Percentiles rank a stretch among this genome's conserved stretches.
Conservation (phyloP, 2,888 invertebrate species). For the Drosophila sordidula region DNA sequence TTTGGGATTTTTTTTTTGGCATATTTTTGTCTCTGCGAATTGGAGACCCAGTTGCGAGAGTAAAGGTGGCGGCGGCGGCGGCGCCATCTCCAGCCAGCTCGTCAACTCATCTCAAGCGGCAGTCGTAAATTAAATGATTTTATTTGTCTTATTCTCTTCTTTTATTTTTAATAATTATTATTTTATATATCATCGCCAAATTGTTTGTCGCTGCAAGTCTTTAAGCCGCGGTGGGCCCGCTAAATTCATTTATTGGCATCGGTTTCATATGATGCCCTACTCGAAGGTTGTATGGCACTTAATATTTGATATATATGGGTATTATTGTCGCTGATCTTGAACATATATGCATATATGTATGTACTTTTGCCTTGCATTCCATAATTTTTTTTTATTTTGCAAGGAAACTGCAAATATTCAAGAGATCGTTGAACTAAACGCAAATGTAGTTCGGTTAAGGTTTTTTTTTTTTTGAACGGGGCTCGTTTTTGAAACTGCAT, state of each 20-base stretch:
- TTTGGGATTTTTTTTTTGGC: conserved; percentile 12
- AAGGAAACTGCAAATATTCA: conserved; percentile 30
- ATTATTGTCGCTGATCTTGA: conserved; percentile 54
- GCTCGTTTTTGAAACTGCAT: conserved; percentile 16
- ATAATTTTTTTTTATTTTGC: conserved; percentile 16
- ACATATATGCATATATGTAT: neutral
- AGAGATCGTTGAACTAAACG: conserved; percentile 52
- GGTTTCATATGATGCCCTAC: conserved; percentile 49
- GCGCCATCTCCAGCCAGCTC: conserved; percentile 39
- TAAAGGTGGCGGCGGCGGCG: conserved; percentile 20
- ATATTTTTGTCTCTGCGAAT: conserved; percentile 4
- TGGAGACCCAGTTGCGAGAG: conserved; percentile 49
- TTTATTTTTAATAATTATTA: conserved; percentile 33
- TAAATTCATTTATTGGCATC: conserved; percentile 35
- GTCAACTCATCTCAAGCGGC: conserved; percentile 48
- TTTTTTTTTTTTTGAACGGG: neutral
- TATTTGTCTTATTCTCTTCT: conserved; percentile 54
- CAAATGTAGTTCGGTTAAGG: conserved; percentile 12
- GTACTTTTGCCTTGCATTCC: conserved; percentile 40
- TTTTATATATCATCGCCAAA: conserved; percentile 35
- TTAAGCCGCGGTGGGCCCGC: conserved; percentile 56
- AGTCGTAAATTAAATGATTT: conserved; percentile 75
- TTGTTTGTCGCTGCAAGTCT: conserved; percentile 62
- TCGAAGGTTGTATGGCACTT: conserved; percentile 61
- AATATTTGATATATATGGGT: conserved; percentile 45